Percentiles rank a stretch among this genome's conserved stretches.
These are phyloP conservation scores for Tenebrosternarchus preto DNA, from an alignment of 2,113 vertebrate species.

Conservation along the genomic window DNA sequence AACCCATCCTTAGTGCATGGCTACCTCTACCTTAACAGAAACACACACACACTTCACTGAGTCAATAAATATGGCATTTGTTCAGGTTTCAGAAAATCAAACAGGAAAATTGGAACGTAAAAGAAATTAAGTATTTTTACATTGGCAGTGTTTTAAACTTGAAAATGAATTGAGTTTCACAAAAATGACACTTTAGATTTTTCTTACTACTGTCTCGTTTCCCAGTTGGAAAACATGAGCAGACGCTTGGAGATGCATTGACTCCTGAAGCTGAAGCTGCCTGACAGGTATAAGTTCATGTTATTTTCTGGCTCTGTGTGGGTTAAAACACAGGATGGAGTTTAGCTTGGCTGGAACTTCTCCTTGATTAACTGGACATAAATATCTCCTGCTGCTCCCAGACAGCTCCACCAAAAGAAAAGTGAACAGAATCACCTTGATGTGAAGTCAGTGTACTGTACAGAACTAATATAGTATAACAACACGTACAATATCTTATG, in stretches of 20 bases:
- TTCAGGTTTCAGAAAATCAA: neutral
- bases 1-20: neutral
- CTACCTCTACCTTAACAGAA: neutral
- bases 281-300: neutral
- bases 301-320: conserved; percentile 28
- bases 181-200: too few relatives aligned
- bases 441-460: neutral
- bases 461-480: neutral
- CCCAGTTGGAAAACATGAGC: too few relatives aligned
- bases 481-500: too few relatives aligned
- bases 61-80: neutral
- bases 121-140: neutral
- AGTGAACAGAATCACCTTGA: neutral
- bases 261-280: neutral
- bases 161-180: too few relatives aligned
- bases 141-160: neutral
- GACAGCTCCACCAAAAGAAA: conserved; percentile 31
- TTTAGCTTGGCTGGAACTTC: conserved; percentile 10
- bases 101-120: neutral
- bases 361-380: conserved; percentile 28
- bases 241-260: too few relatives aligned
- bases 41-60: neutral
- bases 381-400: conserved; percentile 17
- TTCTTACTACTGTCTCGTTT: too few relatives aligned
- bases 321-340: conserved; percentile 22